Conservation (phyloP, 2,113 vertebrate genomes). For the Bettongia penicillata region DNA sequence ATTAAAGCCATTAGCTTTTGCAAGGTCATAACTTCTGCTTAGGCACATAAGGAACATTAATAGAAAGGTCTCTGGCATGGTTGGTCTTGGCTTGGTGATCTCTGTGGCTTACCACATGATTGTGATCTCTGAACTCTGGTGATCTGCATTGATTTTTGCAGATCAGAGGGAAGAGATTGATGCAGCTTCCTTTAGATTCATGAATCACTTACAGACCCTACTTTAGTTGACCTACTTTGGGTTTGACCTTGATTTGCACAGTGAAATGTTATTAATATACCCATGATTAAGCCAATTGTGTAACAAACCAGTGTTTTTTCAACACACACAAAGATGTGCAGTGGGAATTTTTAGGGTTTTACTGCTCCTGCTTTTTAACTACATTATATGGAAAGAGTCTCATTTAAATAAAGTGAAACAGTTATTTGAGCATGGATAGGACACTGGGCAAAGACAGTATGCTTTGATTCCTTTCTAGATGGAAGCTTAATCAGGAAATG, state of each 20-base stretch:
- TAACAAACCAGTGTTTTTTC: slow-evolving; percentile 54
- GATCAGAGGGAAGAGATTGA: slow-evolving; percentile 23
- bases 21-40: neutral
- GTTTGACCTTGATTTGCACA: slow-evolving; percentile 84
- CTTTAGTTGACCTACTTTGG: slow-evolving; percentile 81
- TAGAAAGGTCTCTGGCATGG: neutral
- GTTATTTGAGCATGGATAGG: slow-evolving; percentile 52
- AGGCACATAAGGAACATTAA: neutral
- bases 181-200: slow-evolving; percentile 49
- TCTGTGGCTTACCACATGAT: neutral
- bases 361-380: slow-evolving; percentile 62
- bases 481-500: slow-evolving; percentile 82
- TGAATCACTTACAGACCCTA: slow-evolving; percentile 8
- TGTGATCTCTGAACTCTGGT: neutral
- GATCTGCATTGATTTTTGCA: neutral
- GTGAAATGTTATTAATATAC: slow-evolving; percentile 63
- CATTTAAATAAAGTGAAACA: slow-evolving; percentile 64
- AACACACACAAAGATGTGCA: slow-evolving; percentile 24
- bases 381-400: slow-evolving; percentile 56
- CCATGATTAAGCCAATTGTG: slow-evolving; percentile 73
- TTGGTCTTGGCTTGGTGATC: neutral
- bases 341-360: slow-evolving; percentile 55
- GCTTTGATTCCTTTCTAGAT: slow-evolving; percentile 69
- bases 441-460: slow-evolving; percentile 59
- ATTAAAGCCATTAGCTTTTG: neutral